A percentile compares a stretch with the other conserved stretches of the same genome.
phyloP scores from a whole-genome alignment of 2,888 invertebrate genomes.

The Formica aserva region DNA sequence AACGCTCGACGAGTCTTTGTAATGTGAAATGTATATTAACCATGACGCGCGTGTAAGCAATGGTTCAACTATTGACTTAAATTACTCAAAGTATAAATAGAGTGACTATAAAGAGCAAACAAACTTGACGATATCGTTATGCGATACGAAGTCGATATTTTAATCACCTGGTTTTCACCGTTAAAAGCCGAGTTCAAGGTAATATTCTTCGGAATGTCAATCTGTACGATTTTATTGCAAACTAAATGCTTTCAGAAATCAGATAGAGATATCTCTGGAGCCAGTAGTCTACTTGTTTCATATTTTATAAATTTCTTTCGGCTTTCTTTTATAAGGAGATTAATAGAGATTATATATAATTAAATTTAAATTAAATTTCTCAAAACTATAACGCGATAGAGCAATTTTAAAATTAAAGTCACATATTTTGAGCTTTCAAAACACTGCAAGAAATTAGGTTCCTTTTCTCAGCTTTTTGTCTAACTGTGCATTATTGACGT shows the following conservation, averaged over 20 bases:
- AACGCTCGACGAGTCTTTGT: not conserved
- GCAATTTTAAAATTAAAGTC: not conserved
- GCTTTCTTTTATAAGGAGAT: not conserved
- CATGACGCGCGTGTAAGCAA: not conserved
- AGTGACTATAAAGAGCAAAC: not conserved
- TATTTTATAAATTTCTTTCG: not conserved
- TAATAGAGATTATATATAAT: too few relatives aligned
- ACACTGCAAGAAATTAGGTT: not conserved
- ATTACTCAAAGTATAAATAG: slow-evolving; percentile 40
- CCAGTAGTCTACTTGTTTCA: not conserved
- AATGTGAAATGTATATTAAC: slow-evolving; percentile 6
- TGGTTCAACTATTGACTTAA: slow-evolving; percentile 28
- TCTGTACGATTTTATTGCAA: slow-evolving; percentile 16
- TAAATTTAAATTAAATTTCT: not conserved
- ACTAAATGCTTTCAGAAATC: not conserved
- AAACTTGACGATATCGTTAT: slow-evolving; percentile 59
- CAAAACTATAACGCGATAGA: not conserved
- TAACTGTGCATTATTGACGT: not conserved
- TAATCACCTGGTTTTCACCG: slow-evolving; percentile 2
- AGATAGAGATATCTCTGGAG: not conserved
- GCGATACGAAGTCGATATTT: slow-evolving; percentile 24
- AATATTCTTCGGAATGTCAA: not conserved
- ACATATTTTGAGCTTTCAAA: not conserved
- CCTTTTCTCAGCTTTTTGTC: not conserved
- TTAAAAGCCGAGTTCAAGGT: not conserved